Evolutionary conservation across 2,888 invertebrate species (phyloP).

Genomic region (Trissolcus japonicus): DNA sequence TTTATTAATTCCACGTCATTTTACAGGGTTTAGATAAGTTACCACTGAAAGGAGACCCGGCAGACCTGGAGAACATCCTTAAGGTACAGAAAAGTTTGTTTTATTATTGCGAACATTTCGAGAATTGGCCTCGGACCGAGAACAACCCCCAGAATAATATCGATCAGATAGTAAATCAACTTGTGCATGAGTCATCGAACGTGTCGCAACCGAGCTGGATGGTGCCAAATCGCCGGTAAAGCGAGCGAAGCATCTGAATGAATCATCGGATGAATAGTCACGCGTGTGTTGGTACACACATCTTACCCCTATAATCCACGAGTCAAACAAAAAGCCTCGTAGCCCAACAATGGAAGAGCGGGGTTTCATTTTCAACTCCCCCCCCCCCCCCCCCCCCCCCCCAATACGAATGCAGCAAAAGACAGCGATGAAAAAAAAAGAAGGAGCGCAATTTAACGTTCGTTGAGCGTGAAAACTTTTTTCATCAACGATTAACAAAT

Average conservation of each 20-base stretch:
- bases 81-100: constrained; percentile 14
- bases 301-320: constrained; percentile 39
- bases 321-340: constrained; percentile 38
- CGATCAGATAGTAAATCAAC: constrained; percentile 47
- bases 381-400: constrained; percentile 2
- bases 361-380: constrained; percentile 35
- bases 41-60: constrained; percentile 22
- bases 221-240: constrained; percentile 27
- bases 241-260: constrained; percentile 26
- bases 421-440: constrained; percentile 20
- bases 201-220: constrained; percentile 21
- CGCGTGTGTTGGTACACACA: constrained; percentile 5
- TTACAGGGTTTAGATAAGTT: constrained; percentile 30
- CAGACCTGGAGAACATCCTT: constrained; percentile 27
- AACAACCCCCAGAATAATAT: constrained; percentile 19
- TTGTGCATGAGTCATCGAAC: constrained; percentile 40
- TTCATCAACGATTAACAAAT: constrained; percentile 34
- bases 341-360: constrained; percentile 26
- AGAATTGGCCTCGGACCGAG: neutral
- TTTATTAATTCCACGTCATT: constrained; percentile 8
- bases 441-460: constrained; percentile 38
- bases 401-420: neutral
- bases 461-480: constrained; percentile 42
- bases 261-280: constrained; percentile 32
- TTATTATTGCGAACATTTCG: neutral